Evolutionary conservation across 2,113 vertebrate genomes (phyloP), one percentile per base, ranked within the genome.

Genomic region (Miniopterus natalensis): DNA sequence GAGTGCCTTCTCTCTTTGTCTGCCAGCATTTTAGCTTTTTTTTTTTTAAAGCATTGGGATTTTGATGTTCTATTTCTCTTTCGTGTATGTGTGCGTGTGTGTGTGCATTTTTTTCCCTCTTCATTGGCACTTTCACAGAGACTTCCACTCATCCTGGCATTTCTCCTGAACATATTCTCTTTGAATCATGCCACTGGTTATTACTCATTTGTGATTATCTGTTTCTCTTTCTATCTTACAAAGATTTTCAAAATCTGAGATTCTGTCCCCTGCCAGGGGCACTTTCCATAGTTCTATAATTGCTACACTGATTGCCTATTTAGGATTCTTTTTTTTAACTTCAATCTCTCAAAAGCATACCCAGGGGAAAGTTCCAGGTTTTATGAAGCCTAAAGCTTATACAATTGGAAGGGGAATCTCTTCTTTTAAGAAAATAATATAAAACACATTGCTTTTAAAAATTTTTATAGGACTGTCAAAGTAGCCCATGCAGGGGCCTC

Each of bases 1-100:
- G 68, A 86, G 51, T 84, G 23, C 47, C 42, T 94, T 79, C 36
- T 49, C 31, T 25, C 63, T 77, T 53, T 0, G 14, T 55, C 29
- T 66, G 65, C 27, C 68, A 95, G 74, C 55, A 86, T 73, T 53
- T 80, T 63, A 63, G 65, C 55, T 36, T 36, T 36, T 91, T 83
- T 95, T 95, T 91, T 74, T 27, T 65, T 86, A 73, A 73, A 80
- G 36, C 53, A 73, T 8, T 91, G 7, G 63, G 42, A 85, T 90
- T 79, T 45, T 9, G 31, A 42, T 15, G 84, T 90, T 87, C 25
- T 90, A 47, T 90, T 84, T 79, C 25, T 77, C 9, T 65, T 75
- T 77, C 51, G 55, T 59, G 57, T 8, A 31, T 36, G 9, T 36
- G 36, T 36, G 36, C 36, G 36, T 36, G 36, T 36, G 36, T 36